Base-by-base conservation (phyloP, 2,797 vertebrate species). In the Darevskia mixta region DNA sequence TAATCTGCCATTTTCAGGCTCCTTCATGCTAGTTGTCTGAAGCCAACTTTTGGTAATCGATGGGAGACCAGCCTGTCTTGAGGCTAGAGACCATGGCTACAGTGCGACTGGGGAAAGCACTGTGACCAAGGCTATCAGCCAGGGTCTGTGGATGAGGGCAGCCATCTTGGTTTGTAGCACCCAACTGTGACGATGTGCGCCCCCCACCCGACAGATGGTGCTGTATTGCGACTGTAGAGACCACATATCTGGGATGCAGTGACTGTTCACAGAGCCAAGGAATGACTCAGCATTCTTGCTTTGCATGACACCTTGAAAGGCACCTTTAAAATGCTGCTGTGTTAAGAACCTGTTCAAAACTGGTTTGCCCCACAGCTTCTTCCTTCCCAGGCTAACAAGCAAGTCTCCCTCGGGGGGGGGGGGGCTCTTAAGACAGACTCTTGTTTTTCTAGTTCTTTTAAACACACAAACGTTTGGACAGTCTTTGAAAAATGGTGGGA, bases 1-100 rank as follows among this genome's bases (percentile, higher is more conserved):
- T 97, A 96, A 92, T 11, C 61, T 17, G 2, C 18, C 1, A 61
- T 1, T 17, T 1, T 25, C 0, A 43, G 25, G 23, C 29, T 92
- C 82, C 17, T 86, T 43, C 38, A 38, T 75, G 25, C 61, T 43
- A 58, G 79, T 81, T 20, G 5, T 80, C 78, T 2, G 32, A 86
- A 81, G 58, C 69, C n/a, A 73, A 3, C 35, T 72, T 13, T 49
- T 25, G 10, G 9, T 38, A 67, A 45, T 66, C 15, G 29, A 29
- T n/a, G 3, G 49, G 20, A 23, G 73, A n/a, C 25, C 61, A 20
- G 29, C 72, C 41, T 35, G 15, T 67, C 10, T 49, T 55, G 6
- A 71, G 35, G 35, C 81, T 61, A 9, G 35, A 79, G 29, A 23
- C 67, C 3, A 25, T 3, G n/a, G 20, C 73, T 0, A 1, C 38